Base-by-base conservation (phyloP, 2,888 invertebrate species). In the Drosophila neotestacea region DNA sequence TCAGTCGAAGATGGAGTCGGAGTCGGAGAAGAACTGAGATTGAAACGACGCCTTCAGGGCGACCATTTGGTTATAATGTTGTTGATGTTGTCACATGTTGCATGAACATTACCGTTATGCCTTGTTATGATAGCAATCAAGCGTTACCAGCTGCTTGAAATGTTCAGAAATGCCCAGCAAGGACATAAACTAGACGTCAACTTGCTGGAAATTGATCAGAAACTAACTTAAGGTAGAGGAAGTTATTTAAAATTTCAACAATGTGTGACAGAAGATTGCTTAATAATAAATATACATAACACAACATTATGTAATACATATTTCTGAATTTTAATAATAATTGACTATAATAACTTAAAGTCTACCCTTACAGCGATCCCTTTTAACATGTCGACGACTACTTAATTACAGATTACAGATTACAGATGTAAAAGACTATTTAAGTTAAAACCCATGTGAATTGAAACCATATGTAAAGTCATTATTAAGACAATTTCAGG, bases 1-100 rank as follows among this genome's bases (percentile, higher is more conserved):
- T 54, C 66, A 58, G 52, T 47, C 65, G 34, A 32, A 22, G 22
- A 6, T 16, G 41, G 13, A 38, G 44, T 7, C 7, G 34, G 9
- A 6, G 28, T 7, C 22, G 10, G 10, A 42, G 22, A 9, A 9
- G 32, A 32, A 46, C 7, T n/a, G 10, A 32, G 30, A 10, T 9
- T 28, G 42, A 39, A 36, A 52, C 16, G 61, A 46, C 11, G 46
- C 66, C 66, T 38, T 52, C 11, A 34, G 67, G 55, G 48, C 48
- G 42, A 36, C 41, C 58, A 58, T 41, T 76, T 58, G 48, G 59
- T 64, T 79, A 72, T 66, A 60, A 63, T 66, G 65, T 52, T 85
- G 72, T 67, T 85, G 72, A 67, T 73, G 60, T 66, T 80, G 81
- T 80, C 81, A 85, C 86, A 81, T 81, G 81, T 81, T 85, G 86